These are phyloP conservation scores for Dendropsophus ebraccatus DNA, from an alignment of 2,113 vertebrate species.

Conservation along the genomic window DNA sequence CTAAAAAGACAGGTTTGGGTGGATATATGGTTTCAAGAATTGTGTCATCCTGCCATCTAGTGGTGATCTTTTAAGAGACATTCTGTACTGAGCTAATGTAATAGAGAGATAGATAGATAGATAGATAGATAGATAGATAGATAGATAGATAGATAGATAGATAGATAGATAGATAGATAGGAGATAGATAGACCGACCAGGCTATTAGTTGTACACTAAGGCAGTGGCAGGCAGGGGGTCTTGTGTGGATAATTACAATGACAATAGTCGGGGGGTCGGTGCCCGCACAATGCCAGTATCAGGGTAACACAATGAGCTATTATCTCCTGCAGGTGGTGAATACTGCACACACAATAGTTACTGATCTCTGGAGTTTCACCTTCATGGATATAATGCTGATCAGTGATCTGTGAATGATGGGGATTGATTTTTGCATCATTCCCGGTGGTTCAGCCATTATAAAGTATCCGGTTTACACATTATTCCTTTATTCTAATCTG, in stretches of 20 bases:
- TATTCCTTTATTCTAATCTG: no score
- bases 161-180: neutral
- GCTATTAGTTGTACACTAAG: no score
- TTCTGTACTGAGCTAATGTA: no score
- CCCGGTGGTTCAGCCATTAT: no score
- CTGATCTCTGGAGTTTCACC: slow-evolving; percentile 1
- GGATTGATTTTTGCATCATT: no score
- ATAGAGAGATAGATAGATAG: neutral
- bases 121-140: slow-evolving; percentile 6
- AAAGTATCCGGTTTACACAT: no score
- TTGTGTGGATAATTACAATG: neutral
- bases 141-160: neutral
- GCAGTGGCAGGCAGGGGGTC: neutral
- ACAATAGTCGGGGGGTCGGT: neutral
- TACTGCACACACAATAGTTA: neutral
- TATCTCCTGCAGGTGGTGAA: neutral
- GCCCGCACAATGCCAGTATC: slow-evolving; percentile 22
- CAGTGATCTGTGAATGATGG: no score
- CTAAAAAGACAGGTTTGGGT: neutral
- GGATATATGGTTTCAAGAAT: neutral
- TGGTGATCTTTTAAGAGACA: neutral
- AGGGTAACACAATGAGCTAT: slow-evolving; percentile 9
- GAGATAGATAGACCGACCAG: neutral
- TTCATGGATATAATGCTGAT: neutral
- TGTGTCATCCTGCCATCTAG: slow-evolving; percentile 26